phyloP scores from a whole-genome alignment of 2,797 vertebrate species.

The Oreochromis grahami region DNA sequence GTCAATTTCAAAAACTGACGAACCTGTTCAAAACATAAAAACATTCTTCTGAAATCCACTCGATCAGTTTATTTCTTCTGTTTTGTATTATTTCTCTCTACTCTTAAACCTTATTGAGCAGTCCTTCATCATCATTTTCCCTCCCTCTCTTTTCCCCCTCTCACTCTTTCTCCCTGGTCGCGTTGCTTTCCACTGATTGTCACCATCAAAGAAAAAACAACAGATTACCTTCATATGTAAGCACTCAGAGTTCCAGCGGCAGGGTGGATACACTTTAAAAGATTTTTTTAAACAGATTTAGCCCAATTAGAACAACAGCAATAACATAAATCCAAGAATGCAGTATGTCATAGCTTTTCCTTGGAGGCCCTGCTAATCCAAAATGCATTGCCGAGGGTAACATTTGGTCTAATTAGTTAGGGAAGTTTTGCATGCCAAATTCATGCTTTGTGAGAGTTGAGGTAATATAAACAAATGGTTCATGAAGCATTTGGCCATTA shows the following conservation, averaged over 20 bases:
- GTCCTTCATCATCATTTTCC: not conserved
- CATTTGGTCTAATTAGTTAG: slow-evolving; percentile 37
- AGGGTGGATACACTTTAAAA: slow-evolving; percentile 31
- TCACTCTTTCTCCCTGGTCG: not conserved
- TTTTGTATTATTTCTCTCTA: not conserved
- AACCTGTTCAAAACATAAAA: not conserved
- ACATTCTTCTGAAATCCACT: not conserved
- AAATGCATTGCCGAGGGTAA: slow-evolving; percentile 9
- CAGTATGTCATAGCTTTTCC: slow-evolving; percentile 39
- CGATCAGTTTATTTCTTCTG: not conserved
- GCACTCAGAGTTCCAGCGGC: slow-evolving; percentile 29
- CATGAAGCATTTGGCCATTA: slow-evolving; percentile 46
- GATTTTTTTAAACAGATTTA: slow-evolving; percentile 45
- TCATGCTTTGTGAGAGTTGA: slow-evolving; percentile 48
- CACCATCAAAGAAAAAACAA: slow-evolving; percentile 52
- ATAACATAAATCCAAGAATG: slow-evolving; percentile 45
- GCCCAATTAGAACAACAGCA: slow-evolving; percentile 56
- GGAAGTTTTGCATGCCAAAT: slow-evolving; percentile 19
- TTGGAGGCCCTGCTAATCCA: slow-evolving; percentile 33
- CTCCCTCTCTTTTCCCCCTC: not conserved
- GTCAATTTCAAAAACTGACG: not conserved
- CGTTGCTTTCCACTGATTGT: slow-evolving; percentile 35
- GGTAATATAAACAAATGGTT: slow-evolving; percentile 62
- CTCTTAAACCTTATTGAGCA: not conserved
- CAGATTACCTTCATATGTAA: slow-evolving; percentile 53